These are phyloP conservation scores for Melanophora roralis DNA, from an alignment of 2,888 invertebrate genomes.

Conservation along the genomic window DNA sequence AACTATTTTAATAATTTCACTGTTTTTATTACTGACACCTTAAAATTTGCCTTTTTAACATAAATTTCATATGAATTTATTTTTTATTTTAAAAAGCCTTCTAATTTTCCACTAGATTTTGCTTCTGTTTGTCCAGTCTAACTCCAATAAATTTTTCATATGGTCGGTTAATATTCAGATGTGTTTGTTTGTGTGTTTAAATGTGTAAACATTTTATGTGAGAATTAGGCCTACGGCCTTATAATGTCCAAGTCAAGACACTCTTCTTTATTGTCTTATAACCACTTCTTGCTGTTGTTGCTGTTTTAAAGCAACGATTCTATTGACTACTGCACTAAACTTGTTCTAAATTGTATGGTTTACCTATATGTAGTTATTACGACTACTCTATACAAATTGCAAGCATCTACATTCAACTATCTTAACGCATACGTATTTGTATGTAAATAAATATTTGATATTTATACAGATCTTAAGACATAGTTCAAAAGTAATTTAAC, in stretches of 20 bases:
- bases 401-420: neutral
- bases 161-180: neutral
- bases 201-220: conserved; percentile 58
- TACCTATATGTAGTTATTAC: conserved; percentile 34
- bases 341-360: neutral
- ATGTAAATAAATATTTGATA: neutral
- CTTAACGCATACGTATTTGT: neutral
- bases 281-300: conserved; percentile 35
- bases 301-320: neutral
- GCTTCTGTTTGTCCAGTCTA: neutral
- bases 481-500: too few species aligned
- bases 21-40: conserved; percentile 10
- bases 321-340: conserved; percentile 1
- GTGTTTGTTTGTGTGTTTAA: neutral
- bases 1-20: too few species aligned
- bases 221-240: conserved; percentile 57
- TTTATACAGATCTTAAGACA: too few species aligned
- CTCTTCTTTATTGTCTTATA: conserved; percentile 48
- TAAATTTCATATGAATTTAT: conserved; percentile 26
- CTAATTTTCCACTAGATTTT: neutral
- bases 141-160: too few species aligned
- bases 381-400: conserved; percentile 14
- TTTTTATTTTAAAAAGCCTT: conserved; percentile 2
- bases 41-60: conserved; percentile 31
- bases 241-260: conserved; percentile 62